Base-by-base conservation (phyloP, 2,797 vertebrate genomes). In the Macroramphosus scolopax region DNA sequence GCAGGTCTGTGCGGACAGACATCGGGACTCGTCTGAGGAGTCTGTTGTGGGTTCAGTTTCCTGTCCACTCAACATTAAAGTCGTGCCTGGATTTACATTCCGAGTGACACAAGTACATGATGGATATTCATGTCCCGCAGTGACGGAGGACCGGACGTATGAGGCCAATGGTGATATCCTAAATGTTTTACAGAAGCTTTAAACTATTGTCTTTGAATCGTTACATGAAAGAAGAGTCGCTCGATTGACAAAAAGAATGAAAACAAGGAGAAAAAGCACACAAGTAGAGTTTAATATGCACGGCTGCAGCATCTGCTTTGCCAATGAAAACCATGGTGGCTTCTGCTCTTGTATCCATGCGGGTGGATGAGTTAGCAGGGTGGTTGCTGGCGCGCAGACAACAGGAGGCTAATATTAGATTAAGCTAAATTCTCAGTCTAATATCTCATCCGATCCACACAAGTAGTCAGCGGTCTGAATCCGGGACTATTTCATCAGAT, bases 271-370 rank as follows among this genome's bases (percentile, higher is more conserved):
- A 30, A 41, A 34, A 41, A 35, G 41, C 13, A 22, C 42, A 51
- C 59, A 76, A 56, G 54, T 64, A 40, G 39, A 49, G 50, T 71
- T 47, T 46, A 24, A 47, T 22, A 22, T 22, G 47, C 41, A 72
- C 65, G 53, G 70, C 74, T 26, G 5, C 36, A 46, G 57, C 58
- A 50, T 73, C 74, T 58, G 54, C 69, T 69, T 57, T 48, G 59
- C 68, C 80, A 82, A 88, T 88, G 64, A 83, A 83, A 88, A 87
- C 44, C 81, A 81, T 77, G 69, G 72, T 63, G 72, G 29, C 76
- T 52, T 51, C 30, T 64, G 34, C 39, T 73, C 72, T 38, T 61
- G 56, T 63, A 53, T 78, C 72, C 43, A 56, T 64, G 47, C 51
- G 68, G 68, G 64, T 63, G 4, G 45, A 42, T 78, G 78, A 87